These are phyloP conservation scores for Leuctra nigra DNA, from an alignment of 2,888 invertebrate genomes.

Conservation along the genomic window DNA sequence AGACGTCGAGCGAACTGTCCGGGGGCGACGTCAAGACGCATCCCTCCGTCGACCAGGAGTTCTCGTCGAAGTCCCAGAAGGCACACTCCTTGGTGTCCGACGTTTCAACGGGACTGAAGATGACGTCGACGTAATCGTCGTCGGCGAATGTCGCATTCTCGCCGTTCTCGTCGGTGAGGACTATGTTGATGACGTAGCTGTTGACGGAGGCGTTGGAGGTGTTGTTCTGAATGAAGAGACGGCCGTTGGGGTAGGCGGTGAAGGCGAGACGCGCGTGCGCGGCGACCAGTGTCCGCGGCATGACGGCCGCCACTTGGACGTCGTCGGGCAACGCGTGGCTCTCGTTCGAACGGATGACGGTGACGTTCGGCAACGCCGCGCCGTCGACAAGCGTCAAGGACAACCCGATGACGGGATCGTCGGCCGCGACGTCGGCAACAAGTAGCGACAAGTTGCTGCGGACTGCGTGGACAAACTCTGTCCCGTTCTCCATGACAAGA, in stretches of 20 bases:
- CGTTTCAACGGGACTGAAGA: conserved; percentile 28
- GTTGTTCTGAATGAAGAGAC: background rate
- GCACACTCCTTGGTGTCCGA: conserved; percentile 39
- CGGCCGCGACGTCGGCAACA: background rate
- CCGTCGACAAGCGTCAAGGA: background rate
- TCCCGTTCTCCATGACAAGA: background rate
- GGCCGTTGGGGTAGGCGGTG: conserved; percentile 9
- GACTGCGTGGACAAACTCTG: background rate
- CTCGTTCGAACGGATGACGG: background rate
- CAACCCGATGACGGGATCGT: background rate
- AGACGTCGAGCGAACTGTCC: conserved; percentile 28
- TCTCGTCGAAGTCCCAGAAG: conserved; percentile 48
- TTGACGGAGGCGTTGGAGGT: conserved; percentile 22
- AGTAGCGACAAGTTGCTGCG: background rate
- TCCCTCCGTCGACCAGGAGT: conserved; percentile 33
- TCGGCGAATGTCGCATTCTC: conserved; percentile 20
- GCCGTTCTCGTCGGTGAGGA: conserved; percentile 20
- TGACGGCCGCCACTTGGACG: background rate
- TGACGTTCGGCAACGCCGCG: background rate
- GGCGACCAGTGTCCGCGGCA: background rate
- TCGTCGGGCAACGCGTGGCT: background rate
- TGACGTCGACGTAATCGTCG: conserved; percentile 26
- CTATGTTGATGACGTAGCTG: conserved; percentile 36
- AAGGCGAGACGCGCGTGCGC: conserved; percentile 21
- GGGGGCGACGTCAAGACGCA: conserved; percentile 24